phyloP scores from a whole-genome alignment of 2,888 invertebrate genomes.

The Chloroclysta siterata region DNA sequence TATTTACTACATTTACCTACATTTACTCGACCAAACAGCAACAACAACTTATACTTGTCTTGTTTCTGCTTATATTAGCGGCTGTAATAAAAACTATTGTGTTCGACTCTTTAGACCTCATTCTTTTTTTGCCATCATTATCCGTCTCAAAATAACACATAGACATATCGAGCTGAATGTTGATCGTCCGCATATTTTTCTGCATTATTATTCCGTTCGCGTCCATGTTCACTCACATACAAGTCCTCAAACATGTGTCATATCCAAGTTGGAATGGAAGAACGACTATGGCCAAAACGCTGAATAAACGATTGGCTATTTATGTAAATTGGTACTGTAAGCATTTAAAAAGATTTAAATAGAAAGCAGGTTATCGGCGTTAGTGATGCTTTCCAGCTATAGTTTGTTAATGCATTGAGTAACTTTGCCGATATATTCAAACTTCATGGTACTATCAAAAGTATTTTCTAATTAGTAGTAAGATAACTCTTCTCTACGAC shows the following conservation, averaged over 20 bases:
- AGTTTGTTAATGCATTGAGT: background rate
- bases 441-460: too few relatives aligned
- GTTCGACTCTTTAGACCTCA: conserved; percentile 16
- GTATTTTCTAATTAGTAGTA: too few relatives aligned
- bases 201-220: conserved; percentile 59
- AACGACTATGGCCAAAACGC: conserved; percentile 53
- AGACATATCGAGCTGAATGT: conserved; percentile 43
- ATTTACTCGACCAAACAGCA: background rate
- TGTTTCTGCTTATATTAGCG: background rate
- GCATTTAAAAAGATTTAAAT: conserved; percentile 47
- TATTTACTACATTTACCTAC: too few relatives aligned
- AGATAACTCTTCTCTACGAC: too few relatives aligned
- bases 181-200: conserved; percentile 50
- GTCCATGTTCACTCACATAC: conserved; percentile 55
- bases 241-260: conserved; percentile 73
- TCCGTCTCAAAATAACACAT: conserved; percentile 38
- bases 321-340: conserved; percentile 70
- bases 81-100: conserved; percentile 2
- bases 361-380: conserved; percentile 12
- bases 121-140: conserved; percentile 24
- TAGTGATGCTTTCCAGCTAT: background rate
- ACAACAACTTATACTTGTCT: background rate
- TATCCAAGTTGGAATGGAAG: conserved; percentile 69
- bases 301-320: conserved; percentile 73
- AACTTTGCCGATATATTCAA: background rate